phyloP scores from a whole-genome alignment of 1,140 invertebrate species.

The Vanessa tameamea region DNA sequence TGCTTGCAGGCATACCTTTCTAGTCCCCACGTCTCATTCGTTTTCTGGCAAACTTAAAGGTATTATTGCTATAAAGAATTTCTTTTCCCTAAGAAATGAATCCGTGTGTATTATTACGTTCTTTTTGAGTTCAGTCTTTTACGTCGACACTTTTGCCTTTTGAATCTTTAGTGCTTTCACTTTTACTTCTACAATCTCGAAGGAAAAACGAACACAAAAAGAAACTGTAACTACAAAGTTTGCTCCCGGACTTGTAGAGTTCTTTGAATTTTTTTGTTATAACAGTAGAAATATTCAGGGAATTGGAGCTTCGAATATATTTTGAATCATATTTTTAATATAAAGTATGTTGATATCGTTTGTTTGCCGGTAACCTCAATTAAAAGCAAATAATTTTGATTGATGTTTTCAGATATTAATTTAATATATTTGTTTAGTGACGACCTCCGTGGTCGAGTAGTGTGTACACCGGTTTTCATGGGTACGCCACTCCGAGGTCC shows the following conservation, averaged over 20 bases:
- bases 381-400: no score
- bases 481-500: no score
- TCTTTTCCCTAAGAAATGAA: slow-evolving; percentile 9
- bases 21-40: background rate
- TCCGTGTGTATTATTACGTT: slow-evolving; percentile 3
- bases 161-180: slow-evolving; percentile 12
- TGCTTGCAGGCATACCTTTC: background rate
- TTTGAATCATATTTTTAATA: no score
- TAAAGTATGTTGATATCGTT: no score
- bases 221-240: slow-evolving; percentile 1
- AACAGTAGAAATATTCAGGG: no score
- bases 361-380: no score
- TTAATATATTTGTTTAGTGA: no score
- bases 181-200: background rate
- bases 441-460: no score
- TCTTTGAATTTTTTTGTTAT: background rate
- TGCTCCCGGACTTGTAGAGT: background rate
- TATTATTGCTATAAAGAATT: slow-evolving; percentile 9
- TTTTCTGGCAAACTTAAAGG: slow-evolving; percentile 1
- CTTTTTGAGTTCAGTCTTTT: slow-evolving; percentile 5
- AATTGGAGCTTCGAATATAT: no score
- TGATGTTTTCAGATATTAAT: no score
- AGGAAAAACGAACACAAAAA: background rate
- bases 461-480: no score
- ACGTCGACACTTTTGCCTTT: slow-evolving; percentile 4